Base-by-base conservation (phyloP, 2,797 vertebrate species). In the Yasuhikotakia modesta region DNA sequence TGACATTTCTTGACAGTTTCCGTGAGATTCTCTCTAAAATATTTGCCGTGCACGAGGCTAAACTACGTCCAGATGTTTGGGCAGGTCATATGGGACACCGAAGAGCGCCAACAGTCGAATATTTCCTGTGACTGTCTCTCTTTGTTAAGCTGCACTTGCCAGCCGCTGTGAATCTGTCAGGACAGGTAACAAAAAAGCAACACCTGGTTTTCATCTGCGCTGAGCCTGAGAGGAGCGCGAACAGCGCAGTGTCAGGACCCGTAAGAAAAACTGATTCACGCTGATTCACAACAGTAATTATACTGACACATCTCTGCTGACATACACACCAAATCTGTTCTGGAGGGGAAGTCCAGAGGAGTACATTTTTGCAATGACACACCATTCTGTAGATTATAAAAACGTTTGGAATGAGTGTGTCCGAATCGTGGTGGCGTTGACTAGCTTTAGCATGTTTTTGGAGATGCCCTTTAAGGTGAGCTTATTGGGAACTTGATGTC, bases 401-500 rank as follows among this genome's bases (percentile, higher is more conserved):
- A n/a, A n/a, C n/a, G n/a, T n/a, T n/a, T n/a, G 32, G n/a, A n/a
- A n/a, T n/a, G 46, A 39, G 53, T 4, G 39, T 73, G 55, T 77
- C 27, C 12, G 48, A 63, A 17, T 78, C 58, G n/a, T 78, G 22
- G 32, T 35, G 57, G n/a, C n/a, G n/a, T n/a, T 70, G 75, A 53
- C 53, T n/a, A n/a, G n/a, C n/a, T n/a, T 46, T 76, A 58, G 65
- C 3, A 35, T 77, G 55, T 64, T 48, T 65, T 68, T 53, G 76
- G 76, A 78, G 68, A 78, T 46, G 46, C 68, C 76, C 53, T 45
- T 64, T 11, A 46, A 22, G 17, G 12, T 64, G 68, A 71, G 46
- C 48, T 78, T 71, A 71, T 78, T 78, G 76, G 58, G 13, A 65
- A 64, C 68, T 64, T 64, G 76, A 78, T 78, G 4, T 65, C 53